Percentiles rank a stretch among this genome's conserved stretches.
These are phyloP conservation scores for Bergia puertoricense DNA, from an alignment of 92 coral and sea anemone species.

Conservation along the genomic window DNA sequence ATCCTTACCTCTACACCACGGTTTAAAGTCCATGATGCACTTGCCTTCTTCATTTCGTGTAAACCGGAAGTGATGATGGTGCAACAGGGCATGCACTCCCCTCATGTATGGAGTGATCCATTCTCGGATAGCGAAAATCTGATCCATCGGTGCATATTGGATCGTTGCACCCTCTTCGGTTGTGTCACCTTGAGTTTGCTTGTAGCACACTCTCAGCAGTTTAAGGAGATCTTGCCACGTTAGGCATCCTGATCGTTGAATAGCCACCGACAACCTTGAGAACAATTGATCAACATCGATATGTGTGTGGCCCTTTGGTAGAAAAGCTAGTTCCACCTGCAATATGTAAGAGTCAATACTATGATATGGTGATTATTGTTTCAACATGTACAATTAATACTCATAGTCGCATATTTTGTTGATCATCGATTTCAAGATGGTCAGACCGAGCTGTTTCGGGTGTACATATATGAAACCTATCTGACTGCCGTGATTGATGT, in stretches of 20 bases:
- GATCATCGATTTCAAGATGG: too few relatives aligned
- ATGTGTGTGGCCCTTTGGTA: constrained; percentile 72
- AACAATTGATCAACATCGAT: constrained; percentile 72
- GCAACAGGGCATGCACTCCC: constrained; percentile 38
- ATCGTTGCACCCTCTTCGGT: constrained; percentile 57
- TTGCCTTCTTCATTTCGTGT: constrained; percentile 38
- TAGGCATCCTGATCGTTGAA: constrained; percentile 49
- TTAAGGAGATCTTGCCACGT: constrained; percentile 57
- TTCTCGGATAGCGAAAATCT: constrained; percentile 56
- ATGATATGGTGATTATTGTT: too few relatives aligned
- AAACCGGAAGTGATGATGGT: constrained; percentile 52
- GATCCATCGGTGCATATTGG: constrained; percentile 54
- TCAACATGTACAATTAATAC: too few relatives aligned
- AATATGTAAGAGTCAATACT: too few relatives aligned
- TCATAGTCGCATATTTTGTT: too few relatives aligned
- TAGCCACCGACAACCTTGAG: constrained; percentile 62
- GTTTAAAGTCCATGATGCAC: constrained; percentile 17
- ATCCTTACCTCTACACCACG: constrained; percentile 15
- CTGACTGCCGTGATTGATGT: too few relatives aligned
- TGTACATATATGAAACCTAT: too few relatives aligned
- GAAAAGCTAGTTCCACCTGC: constrained; percentile 66
- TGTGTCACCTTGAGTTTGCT: constrained; percentile 58
- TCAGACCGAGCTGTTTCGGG: too few relatives aligned
- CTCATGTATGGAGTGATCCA: constrained; percentile 51
- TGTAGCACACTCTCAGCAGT: constrained; percentile 59